Conservation (phyloP, 2,797 vertebrate species). For the Ceryle rudis region DNA sequence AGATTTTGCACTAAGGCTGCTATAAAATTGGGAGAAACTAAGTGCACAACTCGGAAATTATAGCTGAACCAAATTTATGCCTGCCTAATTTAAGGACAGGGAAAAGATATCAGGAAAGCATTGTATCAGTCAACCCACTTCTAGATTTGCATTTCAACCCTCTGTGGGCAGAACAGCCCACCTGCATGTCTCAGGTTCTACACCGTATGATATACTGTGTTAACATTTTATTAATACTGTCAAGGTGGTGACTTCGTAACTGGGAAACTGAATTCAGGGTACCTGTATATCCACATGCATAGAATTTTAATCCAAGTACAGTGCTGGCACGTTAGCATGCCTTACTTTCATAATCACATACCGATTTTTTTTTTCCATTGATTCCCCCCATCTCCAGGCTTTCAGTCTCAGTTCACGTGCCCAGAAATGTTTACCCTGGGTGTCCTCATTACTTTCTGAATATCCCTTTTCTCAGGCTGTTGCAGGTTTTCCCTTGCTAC, state of each 20-base stretch:
- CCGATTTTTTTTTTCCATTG: background rate
- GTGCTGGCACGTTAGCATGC: background rate
- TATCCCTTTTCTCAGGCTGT: background rate
- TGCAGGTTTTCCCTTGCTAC: background rate
- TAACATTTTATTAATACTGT: background rate
- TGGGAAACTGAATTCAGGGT: background rate
- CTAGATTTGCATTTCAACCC: background rate
- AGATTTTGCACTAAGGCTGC: background rate
- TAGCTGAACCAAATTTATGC: accelerated
- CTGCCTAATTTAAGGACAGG: background rate
- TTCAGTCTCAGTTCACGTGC: background rate
- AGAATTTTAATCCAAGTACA: background rate
- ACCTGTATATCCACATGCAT: accelerated
- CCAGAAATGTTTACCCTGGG: background rate
- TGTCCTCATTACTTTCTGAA: background rate
- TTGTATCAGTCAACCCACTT: background rate
- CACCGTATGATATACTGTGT: background rate
- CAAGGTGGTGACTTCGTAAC: no score
- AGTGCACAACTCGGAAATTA: background rate
- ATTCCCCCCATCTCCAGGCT: background rate
- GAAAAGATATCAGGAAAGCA: background rate
- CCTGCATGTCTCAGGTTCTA: accelerated
- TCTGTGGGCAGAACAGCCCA: background rate
- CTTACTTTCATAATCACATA: background rate
- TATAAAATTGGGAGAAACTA: background rate